Conservation (phyloP, 2,888 invertebrate species). For the Sinelater perroti region DNA sequence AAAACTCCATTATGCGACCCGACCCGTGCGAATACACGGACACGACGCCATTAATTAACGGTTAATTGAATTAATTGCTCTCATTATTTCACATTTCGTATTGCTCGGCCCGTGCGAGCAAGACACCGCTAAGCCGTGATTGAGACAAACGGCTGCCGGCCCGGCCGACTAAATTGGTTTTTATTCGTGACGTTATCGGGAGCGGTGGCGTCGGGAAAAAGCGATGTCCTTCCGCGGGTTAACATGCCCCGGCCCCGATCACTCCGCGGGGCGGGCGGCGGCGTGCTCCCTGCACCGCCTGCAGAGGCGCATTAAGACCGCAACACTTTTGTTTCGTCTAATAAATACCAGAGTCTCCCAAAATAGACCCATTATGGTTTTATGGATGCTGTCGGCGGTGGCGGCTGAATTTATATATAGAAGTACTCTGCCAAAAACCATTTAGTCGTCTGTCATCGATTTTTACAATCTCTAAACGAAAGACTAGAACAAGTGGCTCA, state of each 20-base stretch:
- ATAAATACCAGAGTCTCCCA: slow-evolving; percentile 27
- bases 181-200: slow-evolving; percentile 56
- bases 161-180: slow-evolving; percentile 61
- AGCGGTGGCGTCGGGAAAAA: slow-evolving; percentile 43
- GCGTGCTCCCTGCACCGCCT: slow-evolving; percentile 19
- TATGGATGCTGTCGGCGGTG: too few species aligned
- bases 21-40: slow-evolving; percentile 61
- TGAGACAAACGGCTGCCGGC: slow-evolving; percentile 61
- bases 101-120: slow-evolving; percentile 54
- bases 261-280: slow-evolving; percentile 25
- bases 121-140: slow-evolving; percentile 60
- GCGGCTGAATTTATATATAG: too few species aligned
- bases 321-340: slow-evolving; percentile 34
- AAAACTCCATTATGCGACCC: slow-evolving; percentile 62
- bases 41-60: slow-evolving; percentile 64
- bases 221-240: slow-evolving; percentile 36
- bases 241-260: slow-evolving; percentile 36
- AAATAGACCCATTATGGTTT: slow-evolving; percentile 38
- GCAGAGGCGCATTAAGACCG: slow-evolving; percentile 33
- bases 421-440: too few species aligned
- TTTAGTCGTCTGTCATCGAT: too few species aligned
- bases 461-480: too few species aligned
- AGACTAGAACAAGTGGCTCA: too few species aligned
- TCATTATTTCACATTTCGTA: slow-evolving; percentile 63
- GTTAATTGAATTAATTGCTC: slow-evolving; percentile 66